Percentiles rank a stretch among this genome's conserved stretches.
Evolutionary conservation across 1,140 invertebrate species (phyloP).

Genomic region (Diachasmimorpha longicaudata): DNA sequence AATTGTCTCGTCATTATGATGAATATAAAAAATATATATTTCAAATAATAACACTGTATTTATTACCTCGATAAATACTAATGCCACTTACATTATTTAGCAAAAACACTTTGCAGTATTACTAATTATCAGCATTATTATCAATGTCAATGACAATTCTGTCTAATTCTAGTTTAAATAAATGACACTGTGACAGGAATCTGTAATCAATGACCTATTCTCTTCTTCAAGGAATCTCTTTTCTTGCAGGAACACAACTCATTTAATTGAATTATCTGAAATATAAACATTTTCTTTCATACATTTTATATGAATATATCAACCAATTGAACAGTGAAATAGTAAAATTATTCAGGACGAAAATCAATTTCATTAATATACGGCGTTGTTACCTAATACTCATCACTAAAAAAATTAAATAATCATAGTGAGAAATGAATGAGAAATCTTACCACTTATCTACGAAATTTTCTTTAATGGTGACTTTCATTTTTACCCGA

Average conservation of each 20-base stretch:
- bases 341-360: neutral
- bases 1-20: neutral
- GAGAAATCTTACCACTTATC: neutral
- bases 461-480: neutral
- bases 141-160: neutral
- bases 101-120: neutral
- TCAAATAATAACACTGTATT: neutral
- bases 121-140: neutral
- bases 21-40: slow-evolving; percentile 4
- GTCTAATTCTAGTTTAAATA: neutral
- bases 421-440: neutral
- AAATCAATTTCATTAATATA: neutral
- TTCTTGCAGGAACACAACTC: neutral
- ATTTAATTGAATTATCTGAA: neutral
- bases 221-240: neutral
- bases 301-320: neutral
- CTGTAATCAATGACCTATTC: neutral
- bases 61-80: neutral
- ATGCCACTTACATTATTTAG: neutral
- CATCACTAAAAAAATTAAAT: too few species aligned
- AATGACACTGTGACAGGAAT: neutral
- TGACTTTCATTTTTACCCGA: neutral
- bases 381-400: too few species aligned
- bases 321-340: neutral
- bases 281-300: neutral